Percentiles rank a stretch among this genome's conserved stretches.
Evolutionary conservation across 37 sponge, comb jelly and placozoan genomes (phyloP).

Genomic region (Hormiphora californensis): DNA sequence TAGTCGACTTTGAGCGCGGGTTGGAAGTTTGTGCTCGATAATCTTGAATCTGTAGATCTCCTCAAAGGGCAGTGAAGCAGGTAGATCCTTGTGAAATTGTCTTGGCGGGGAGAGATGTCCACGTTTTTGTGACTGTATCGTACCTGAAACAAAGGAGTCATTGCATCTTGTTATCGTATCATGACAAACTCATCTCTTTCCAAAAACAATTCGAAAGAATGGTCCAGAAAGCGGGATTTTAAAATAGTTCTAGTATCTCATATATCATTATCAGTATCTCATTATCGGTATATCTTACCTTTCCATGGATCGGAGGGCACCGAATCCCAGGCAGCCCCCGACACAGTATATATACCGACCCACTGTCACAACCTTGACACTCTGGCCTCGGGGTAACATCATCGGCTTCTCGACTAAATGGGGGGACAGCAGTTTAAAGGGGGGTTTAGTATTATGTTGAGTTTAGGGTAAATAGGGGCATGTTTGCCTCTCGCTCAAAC

Average conservation of each 20-base stretch:
- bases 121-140: constrained; percentile 23
- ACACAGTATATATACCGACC: constrained; percentile 38
- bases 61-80: constrained; percentile 27
- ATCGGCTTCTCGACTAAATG: constrained; percentile 17
- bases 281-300: not conserved
- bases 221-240: too few species aligned
- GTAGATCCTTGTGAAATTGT: constrained; percentile 12
- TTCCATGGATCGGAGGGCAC: constrained; percentile 35
- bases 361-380: constrained; percentile 16
- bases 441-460: too few species aligned
- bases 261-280: too few species aligned
- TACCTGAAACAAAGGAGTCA: too few species aligned
- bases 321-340: constrained; percentile 32
- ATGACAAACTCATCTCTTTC: not conserved
- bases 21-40: too few species aligned
- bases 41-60: too few species aligned
- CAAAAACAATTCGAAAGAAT: too few species aligned
- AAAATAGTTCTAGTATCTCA: too few species aligned
- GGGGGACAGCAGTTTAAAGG: too few species aligned
- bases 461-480: too few species aligned
- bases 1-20: too few species aligned
- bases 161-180: not conserved
- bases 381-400: constrained; percentile 3
- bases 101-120: constrained; percentile 20
- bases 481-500: too few species aligned